These are phyloP conservation scores for Austrofundulus limnaeus DNA, from an alignment of 2,113 vertebrate species.

Conservation along the genomic window DNA sequence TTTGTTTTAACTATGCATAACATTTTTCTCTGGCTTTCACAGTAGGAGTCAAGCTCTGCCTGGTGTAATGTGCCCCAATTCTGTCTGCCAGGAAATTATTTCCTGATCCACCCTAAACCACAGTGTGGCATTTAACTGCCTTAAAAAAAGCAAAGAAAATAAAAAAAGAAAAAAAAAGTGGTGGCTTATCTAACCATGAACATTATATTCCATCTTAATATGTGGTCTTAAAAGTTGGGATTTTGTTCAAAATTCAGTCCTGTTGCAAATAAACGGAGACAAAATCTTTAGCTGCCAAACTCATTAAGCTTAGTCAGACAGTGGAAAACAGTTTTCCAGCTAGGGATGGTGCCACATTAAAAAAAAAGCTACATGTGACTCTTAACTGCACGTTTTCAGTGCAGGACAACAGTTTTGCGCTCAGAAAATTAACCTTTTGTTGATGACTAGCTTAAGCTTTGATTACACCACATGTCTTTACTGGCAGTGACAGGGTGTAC, in stretches of 20 bases:
- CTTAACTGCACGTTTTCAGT: background rate
- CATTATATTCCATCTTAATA: slow-evolving; percentile 9
- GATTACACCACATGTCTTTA: background rate
- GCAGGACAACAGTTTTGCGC: slow-evolving; percentile 3
- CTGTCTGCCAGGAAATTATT: slow-evolving; percentile 64
- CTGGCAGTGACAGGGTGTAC: no score
- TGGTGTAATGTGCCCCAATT: slow-evolving; percentile 26
- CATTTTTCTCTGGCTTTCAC: slow-evolving; percentile 1
- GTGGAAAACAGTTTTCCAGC: slow-evolving; percentile 40
- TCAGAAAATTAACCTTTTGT: slow-evolving; percentile 8
- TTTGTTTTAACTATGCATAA: background rate
- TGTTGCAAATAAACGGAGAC: no score
- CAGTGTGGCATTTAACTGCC: slow-evolving; percentile 48
- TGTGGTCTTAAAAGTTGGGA: background rate
- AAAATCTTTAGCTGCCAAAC: slow-evolving; percentile 18
- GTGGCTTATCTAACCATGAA: slow-evolving; percentile 28
- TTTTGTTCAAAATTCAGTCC: no score
- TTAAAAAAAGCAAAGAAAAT: slow-evolving; percentile 9
- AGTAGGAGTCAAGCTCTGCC: slow-evolving; percentile 14
- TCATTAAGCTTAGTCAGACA: slow-evolving; percentile 5
- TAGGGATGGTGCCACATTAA: slow-evolving; percentile 3
- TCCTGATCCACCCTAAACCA: slow-evolving; percentile 72
- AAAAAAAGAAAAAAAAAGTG: slow-evolving; percentile 11
- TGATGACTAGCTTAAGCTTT: background rate
- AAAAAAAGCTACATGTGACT: slow-evolving; percentile 12